Conservation (phyloP, 2,113 vertebrate species). For the Alligator sinensis region DNA sequence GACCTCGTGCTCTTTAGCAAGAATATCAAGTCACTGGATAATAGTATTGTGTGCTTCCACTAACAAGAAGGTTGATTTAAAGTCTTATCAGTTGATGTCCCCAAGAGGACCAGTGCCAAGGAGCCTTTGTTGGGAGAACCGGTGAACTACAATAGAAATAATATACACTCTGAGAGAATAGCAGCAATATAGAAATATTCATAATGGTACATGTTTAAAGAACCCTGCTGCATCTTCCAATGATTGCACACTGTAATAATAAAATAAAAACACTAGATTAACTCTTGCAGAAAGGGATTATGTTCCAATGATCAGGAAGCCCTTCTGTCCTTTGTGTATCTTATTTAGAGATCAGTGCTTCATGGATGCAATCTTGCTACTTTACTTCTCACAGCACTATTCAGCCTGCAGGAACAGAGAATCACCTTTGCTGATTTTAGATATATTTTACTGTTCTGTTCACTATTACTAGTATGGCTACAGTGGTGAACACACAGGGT, state of each 20-base stretch:
- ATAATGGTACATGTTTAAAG: slow-evolving; percentile 12
- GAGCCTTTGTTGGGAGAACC: background rate
- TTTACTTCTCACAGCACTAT: rapidly evolving
- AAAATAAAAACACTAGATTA: slow-evolving; percentile 22
- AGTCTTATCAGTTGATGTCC: slow-evolving; percentile 19
- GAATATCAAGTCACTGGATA: slow-evolving; percentile 37
- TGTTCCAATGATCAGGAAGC: background rate
- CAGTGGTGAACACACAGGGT: background rate
- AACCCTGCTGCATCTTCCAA: background rate
- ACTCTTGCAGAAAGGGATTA: slow-evolving; percentile 6
- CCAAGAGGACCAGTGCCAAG: background rate
- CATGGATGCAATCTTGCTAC: rapidly evolving
- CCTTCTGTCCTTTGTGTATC: background rate
- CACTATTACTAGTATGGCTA: slow-evolving; percentile 1
- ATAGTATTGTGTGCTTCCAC: slow-evolving; percentile 21
- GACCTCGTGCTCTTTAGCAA: slow-evolving; percentile 52
- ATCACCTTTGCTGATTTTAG: background rate
- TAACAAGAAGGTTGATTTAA: slow-evolving; percentile 57
- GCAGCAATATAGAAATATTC: slow-evolving; percentile 18
- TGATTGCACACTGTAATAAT: background rate
- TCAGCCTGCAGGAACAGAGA: background rate
- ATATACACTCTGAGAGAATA: background rate
- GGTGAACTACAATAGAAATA: background rate
- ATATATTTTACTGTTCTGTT: too few species aligned
- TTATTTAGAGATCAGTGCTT: background rate